phyloP scores from a whole-genome alignment of 2,888 invertebrate genomes.

The Microctonus brassicae region DNA sequence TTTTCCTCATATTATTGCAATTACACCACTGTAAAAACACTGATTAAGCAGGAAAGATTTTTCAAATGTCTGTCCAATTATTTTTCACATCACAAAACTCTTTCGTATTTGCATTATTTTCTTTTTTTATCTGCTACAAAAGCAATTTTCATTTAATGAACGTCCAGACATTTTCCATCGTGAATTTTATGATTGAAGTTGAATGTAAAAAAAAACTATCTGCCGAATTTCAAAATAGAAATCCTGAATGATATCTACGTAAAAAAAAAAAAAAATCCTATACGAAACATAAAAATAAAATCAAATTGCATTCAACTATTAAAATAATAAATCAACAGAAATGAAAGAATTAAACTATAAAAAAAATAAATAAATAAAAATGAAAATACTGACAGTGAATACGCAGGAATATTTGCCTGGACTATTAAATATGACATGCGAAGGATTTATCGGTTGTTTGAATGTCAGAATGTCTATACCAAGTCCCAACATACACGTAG shows the following conservation, averaged over 20 bases:
- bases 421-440: background rate
- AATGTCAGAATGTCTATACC: background rate
- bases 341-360: background rate
- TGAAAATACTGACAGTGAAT: background rate
- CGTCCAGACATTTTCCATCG: constrained; percentile 17
- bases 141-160: constrained; percentile 29
- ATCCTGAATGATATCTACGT: background rate
- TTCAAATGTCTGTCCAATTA: constrained; percentile 15
- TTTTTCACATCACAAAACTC: constrained; percentile 8
- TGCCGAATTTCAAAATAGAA: background rate
- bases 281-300: background rate
- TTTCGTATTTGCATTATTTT: background rate
- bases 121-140: constrained; percentile 1
- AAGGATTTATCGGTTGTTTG: background rate
- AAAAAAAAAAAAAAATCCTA: too few relatives aligned
- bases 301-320: background rate
- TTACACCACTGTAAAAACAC: background rate
- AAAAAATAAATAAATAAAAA: background rate
- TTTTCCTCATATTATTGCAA: background rate
- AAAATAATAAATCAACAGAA: background rate
- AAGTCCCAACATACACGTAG: background rate
- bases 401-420: background rate
- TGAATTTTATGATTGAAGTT: constrained; percentile 19
- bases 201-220: background rate
- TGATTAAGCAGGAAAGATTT: background rate